These are phyloP conservation scores for Atrina japonica DNA, from an alignment of 2,888 invertebrate species.

Conservation along the genomic window DNA sequence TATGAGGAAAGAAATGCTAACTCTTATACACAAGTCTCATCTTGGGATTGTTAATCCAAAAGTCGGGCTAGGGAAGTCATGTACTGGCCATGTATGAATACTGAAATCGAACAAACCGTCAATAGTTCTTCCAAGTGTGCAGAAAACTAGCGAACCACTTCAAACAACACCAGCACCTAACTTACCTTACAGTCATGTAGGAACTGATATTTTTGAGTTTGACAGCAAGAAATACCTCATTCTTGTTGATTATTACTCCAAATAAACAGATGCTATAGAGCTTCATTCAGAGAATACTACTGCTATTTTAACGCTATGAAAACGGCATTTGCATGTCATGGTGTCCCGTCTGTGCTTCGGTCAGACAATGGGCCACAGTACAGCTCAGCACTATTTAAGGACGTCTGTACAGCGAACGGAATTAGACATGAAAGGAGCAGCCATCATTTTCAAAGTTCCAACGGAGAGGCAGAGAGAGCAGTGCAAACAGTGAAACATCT, in stretches of 20 bases:
- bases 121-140: slow-evolving; percentile 46
- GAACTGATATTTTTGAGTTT: slow-evolving; percentile 48
- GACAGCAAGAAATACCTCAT: slow-evolving; percentile 46
- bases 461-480: slow-evolving; percentile 58
- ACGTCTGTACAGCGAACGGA: background rate
- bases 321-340: no score
- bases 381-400: background rate
- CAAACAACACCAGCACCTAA: no score
- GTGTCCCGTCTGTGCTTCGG: no score
- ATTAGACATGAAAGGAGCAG: slow-evolving; percentile 54
- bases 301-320: background rate
- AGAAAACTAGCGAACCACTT: slow-evolving; percentile 41
- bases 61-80: no score
- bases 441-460: slow-evolving; percentile 53
- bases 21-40: no score
- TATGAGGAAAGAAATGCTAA: no score
- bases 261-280: slow-evolving; percentile 10
- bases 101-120: slow-evolving; percentile 33
- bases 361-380: slow-evolving; percentile 10
- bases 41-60: slow-evolving; percentile 50
- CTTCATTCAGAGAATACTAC: no score
- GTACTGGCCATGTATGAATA: no score
- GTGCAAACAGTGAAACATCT: slow-evolving; percentile 56
- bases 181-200: no score
- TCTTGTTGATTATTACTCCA: slow-evolving; percentile 4